These are phyloP conservation scores for Chrysodeixis includens DNA, from an alignment of 2,888 invertebrate species.

Conservation along the genomic window DNA sequence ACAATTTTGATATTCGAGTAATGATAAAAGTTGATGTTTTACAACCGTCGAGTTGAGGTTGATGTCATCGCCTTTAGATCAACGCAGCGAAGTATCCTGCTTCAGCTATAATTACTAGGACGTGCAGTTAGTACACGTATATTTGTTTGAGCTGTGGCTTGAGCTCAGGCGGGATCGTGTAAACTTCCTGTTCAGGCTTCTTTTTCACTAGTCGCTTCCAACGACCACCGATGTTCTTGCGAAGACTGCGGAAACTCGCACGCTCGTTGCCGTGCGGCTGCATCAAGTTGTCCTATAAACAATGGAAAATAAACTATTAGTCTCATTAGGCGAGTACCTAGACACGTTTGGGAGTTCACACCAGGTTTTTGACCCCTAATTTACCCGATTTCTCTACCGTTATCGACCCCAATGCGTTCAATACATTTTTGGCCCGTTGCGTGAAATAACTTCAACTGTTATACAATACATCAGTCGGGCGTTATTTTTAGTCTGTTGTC, in stretches of 20 bases:
- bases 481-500: constrained; percentile 77
- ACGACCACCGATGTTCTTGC: constrained; percentile 95
- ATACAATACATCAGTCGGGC: constrained; percentile 69
- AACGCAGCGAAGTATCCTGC: constrained; percentile 81
- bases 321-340: constrained; percentile 49
- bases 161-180: constrained; percentile 95
- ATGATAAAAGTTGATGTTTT: constrained; percentile 80
- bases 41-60: constrained; percentile 80
- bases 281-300: constrained; percentile 93
- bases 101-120: constrained; percentile 75
- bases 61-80: constrained; percentile 72
- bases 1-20: constrained; percentile 83
- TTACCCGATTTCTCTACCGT: constrained; percentile 73
- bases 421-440: constrained; percentile 67
- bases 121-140: constrained; percentile 92
- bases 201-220: constrained; percentile 95
- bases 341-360: constrained; percentile 37
- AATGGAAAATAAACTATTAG: constrained; percentile 71
- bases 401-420: constrained; percentile 76
- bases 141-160: constrained; percentile 96
- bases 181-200: constrained; percentile 94
- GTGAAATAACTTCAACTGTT: constrained; percentile 72
- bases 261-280: constrained; percentile 92
- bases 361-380: constrained; percentile 72
- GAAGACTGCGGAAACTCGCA: constrained; percentile 94